These are phyloP conservation scores for Bubo scandiacus DNA, from an alignment of 2,113 vertebrate species.

Conservation along the genomic window DNA sequence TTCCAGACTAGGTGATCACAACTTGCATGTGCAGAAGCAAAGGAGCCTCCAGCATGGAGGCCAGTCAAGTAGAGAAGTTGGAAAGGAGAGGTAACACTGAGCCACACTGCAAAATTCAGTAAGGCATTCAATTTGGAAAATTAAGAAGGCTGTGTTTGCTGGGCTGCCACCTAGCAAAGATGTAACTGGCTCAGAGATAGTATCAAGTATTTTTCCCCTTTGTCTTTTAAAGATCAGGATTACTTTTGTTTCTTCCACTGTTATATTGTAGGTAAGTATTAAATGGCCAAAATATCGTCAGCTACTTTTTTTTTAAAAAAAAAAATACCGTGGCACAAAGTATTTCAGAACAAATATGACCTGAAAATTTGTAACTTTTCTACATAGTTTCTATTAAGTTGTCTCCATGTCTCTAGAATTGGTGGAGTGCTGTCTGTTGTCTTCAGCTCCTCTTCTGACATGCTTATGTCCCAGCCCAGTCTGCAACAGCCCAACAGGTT, in stretches of 20 bases:
- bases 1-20: background rate
- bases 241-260: background rate
- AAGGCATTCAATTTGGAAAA: background rate
- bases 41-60: background rate
- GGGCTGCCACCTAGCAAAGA: background rate
- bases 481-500: background rate
- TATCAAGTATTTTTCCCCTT: background rate
- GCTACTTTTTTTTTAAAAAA: no score
- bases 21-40: background rate
- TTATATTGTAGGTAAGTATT: background rate
- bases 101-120: background rate
- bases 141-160: background rate
- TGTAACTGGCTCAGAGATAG: background rate
- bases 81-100: background rate
- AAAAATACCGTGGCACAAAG: background rate
- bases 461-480: background rate
- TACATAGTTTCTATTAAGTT: background rate
- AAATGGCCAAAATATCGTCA: background rate
- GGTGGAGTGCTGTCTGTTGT: background rate
- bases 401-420: fast-evolving
- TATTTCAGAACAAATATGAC: background rate
- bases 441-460: background rate
- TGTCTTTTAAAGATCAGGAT: background rate
- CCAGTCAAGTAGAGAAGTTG: background rate
- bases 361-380: background rate